A percentile compares a stretch with the other conserved stretches of the same genome.
Evolutionary conservation across 2,113 vertebrate genomes (phyloP).

Genomic region (Gnathonemus echidnorhynchus): DNA sequence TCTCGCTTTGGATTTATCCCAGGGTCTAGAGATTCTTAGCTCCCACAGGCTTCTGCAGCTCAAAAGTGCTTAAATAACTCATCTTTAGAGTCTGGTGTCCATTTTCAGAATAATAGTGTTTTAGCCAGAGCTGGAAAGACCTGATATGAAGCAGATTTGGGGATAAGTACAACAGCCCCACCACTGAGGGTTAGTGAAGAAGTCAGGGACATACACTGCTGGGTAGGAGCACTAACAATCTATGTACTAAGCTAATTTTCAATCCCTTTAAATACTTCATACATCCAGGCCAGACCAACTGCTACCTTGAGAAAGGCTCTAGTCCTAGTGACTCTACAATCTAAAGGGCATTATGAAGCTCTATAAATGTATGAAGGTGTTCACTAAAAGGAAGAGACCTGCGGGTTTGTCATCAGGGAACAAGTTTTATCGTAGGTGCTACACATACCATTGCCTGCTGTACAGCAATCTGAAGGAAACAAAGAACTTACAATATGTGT

Average conservation of each 20-base stretch:
- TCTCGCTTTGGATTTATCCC: background rate
- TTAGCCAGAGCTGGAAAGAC: background rate
- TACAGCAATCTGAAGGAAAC: background rate
- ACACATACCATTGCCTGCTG: constrained; percentile 16
- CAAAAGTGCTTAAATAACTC: background rate
- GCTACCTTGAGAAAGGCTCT: background rate
- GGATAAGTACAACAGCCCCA: background rate
- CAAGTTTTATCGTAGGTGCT: background rate
- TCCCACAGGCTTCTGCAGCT: background rate
- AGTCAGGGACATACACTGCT: background rate
- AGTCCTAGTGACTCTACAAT: background rate
- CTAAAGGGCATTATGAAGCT: background rate
- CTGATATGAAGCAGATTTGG: background rate
- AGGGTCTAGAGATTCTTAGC: background rate
- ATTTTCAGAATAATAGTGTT: background rate
- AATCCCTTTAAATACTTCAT: background rate
- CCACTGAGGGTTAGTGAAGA: background rate
- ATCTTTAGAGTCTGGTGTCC: background rate
- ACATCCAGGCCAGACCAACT: background rate
- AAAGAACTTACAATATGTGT: background rate
- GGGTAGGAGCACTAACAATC: background rate
- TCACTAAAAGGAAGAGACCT: background rate
- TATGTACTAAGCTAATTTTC: background rate
- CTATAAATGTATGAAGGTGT: background rate
- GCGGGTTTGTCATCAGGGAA: background rate